Evolutionary conservation across 2,113 vertebrate species (phyloP), one percentile per base, ranked within the genome.

Genomic region (Caracal caracal): DNA sequence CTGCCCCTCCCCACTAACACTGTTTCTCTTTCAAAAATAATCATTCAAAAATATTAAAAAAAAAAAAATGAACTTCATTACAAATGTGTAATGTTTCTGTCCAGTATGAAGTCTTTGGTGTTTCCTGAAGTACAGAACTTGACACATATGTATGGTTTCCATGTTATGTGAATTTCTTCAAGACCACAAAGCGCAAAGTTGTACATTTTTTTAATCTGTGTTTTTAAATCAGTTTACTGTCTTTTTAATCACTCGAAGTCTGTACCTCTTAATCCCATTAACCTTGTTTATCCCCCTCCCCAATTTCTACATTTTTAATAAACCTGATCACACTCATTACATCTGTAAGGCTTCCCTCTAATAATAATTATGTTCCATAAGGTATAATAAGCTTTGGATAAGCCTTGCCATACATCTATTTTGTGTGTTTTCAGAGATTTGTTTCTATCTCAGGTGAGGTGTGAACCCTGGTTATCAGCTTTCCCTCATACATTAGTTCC

Each of bases 51-150:
- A 37, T 37, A 37, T 37, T 37, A 37, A 37, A 37, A 37, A 43
- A 43, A 43, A 82, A 92, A 6, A 73, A 61, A 65, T 65, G 15
- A 65, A 35, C 12, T 53, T 79, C n/a, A 43, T 65, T 96, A 43
- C 6, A 79, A 43, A 43, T 30, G 59, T 80, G 30, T 70, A 78
- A 43, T 79, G 33, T 30, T 79, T 93, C 70, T 84, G 20, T 79
- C 79, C 43, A 90, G 61, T 6, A 35, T 84, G 68, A 37, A 75
- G 98, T 79, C 97, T 97, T 96, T 98, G 94, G 90, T 98, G 98
- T 15, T 98, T 98, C 94, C 97, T 98, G 84, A 99, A 53, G 19
- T 90, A 70, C 86, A 81, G 9, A 22, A 12, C 22, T 89, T 93
- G 15, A 70, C 28, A 88, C 19, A 68, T 56, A 56, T 65, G 4